These are phyloP conservation scores for Rugalucina vietnamica DNA, from an alignment of 2,888 invertebrate species.

Conservation along the genomic window DNA sequence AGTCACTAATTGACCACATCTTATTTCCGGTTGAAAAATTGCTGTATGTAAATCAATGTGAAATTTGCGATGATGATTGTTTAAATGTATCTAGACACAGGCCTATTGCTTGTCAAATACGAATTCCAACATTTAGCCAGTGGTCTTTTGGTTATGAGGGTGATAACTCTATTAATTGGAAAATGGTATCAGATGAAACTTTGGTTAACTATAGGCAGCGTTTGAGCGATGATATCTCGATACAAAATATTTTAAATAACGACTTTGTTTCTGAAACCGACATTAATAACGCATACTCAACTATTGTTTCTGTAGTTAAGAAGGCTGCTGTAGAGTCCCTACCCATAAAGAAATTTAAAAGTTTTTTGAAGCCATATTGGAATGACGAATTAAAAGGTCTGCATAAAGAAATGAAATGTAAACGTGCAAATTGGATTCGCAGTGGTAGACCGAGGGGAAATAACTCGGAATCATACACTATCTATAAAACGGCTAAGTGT, in stretches of 20 bases:
- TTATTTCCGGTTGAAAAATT: background rate
- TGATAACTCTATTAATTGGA: background rate
- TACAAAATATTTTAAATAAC: background rate
- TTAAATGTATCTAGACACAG: conserved; percentile 9
- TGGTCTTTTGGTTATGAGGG: background rate
- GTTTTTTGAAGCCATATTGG: conserved; percentile 20
- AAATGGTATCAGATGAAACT: background rate
- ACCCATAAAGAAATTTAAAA: conserved; percentile 1
- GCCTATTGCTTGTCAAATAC: background rate
- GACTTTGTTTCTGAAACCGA: background rate
- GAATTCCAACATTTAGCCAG: background rate
- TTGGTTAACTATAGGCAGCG: background rate
- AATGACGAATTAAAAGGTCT: background rate
- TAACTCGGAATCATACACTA: background rate
- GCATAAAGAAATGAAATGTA: background rate
- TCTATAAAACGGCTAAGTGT: background rate
- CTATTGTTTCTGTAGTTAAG: background rate
- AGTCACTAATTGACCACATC: conserved; percentile 14
- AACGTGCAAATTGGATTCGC: background rate
- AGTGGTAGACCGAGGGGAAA: background rate
- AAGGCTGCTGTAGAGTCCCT: background rate
- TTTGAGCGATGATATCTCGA: background rate
- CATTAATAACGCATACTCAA: background rate
- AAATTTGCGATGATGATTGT: conserved; percentile 6
- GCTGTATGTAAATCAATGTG: background rate